phyloP scores from a whole-genome alignment of 2,113 vertebrate genomes.

The Oncorhynchus tshawytscha region DNA sequence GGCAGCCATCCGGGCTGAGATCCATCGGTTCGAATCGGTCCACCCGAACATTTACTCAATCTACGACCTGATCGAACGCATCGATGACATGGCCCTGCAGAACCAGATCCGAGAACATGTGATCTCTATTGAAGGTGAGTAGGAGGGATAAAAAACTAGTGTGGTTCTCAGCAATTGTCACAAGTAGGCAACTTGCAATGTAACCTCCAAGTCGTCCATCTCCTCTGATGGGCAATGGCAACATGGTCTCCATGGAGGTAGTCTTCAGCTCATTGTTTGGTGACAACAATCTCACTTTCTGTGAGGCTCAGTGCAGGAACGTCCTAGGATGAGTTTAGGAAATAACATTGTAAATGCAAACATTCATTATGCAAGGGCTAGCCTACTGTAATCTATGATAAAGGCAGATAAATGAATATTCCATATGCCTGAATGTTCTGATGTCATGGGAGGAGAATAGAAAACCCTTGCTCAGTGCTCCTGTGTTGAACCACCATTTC shows the following conservation, averaged over 20 bases:
- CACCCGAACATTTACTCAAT: constrained; percentile 97
- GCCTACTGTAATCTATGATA: no score
- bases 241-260: constrained; percentile 37
- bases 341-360: no score
- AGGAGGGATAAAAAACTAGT: neutral
- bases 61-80: constrained; percentile 94
- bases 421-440: no score
- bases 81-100: constrained; percentile 91
- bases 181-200: neutral
- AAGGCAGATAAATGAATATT: no score
- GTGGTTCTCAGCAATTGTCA: neutral
- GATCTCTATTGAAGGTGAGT: constrained; percentile 94
- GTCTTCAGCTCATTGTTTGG: no score
- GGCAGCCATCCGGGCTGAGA: constrained; percentile 90
- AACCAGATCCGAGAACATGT: constrained; percentile 97
- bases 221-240: constrained; percentile 47
- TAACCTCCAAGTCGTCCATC: constrained; percentile 32
- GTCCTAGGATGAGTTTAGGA: no score
- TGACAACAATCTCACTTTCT: no score
- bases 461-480: no score
- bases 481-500: no score
- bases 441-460: no score
- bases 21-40: constrained; percentile 94
- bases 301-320: no score
- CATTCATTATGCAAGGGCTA: no score